Evolutionary conservation across 2,113 vertebrate species (phyloP).

Genomic region (Neodon shergylaensis): DNA sequence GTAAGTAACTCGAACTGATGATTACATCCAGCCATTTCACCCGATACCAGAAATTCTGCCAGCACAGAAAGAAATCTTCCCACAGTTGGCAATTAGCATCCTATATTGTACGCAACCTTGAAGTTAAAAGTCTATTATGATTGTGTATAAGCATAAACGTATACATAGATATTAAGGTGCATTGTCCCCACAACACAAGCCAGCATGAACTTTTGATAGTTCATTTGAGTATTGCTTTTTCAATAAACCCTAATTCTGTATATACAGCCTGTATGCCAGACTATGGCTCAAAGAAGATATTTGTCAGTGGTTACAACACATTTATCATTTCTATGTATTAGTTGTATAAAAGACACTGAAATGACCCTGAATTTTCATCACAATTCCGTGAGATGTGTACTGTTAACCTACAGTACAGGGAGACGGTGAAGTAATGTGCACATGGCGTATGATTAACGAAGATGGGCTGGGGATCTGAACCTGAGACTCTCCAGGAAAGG

Average conservation of each 20-base stretch:
- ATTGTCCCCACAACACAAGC: not conserved
- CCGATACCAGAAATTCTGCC: constrained; percentile 36
- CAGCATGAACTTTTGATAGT: constrained; percentile 5
- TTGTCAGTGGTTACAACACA: not conserved
- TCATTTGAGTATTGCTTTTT: constrained; percentile 35
- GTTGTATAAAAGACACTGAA: not conserved
- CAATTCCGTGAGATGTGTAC: not conserved
- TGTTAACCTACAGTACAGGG: not conserved
- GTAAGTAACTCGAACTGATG: constrained; percentile 72
- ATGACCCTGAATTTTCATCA: constrained; percentile 21
- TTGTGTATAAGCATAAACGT: not conserved
- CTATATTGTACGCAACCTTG: not conserved
- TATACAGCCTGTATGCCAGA: not conserved
- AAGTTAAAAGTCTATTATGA: not conserved
- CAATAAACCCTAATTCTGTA: not conserved
- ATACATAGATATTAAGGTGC: not conserved
- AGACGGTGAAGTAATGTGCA: not conserved
- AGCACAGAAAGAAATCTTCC: constrained; percentile 4
- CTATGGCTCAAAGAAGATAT: constrained; percentile 2
- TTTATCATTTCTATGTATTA: not conserved
- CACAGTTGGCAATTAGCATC: not conserved
- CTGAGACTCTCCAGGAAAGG: not conserved
- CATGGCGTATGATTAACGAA: not conserved
- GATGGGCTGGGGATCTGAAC: not conserved
- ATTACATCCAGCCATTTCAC: constrained; percentile 68